Base-by-base conservation (phyloP, 30 jellyfish, hydroid and myxozoan species). In the Aurelia coerulea region DNA sequence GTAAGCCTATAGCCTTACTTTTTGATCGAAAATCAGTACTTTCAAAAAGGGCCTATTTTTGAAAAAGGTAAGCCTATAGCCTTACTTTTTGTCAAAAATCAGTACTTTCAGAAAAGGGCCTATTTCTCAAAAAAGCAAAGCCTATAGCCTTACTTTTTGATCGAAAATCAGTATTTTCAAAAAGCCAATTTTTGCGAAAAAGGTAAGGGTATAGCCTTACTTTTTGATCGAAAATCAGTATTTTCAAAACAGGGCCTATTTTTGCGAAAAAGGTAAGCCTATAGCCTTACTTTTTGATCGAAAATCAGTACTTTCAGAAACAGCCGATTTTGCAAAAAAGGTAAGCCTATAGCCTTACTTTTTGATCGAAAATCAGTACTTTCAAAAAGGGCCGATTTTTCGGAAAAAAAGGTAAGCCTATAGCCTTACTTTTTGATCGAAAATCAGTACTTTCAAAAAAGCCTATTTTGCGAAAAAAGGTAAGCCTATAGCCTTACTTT, bases 281-380 rank as follows among this genome's bases (percentile, higher is more conserved):
- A 58, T 58, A 58, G 68, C 68, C 68, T 59, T 59, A 59, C 68
- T 1, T 14, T 59, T 3, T 59, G 23, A 0, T 19, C 68, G 68
- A 59, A 59, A 59, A 0, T 19, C 6, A 11, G 32, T 16, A 14
- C 32, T 19, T 59, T 59, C 68, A 59, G 14, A 59, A 59, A 14
- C 32, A 19, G 68, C 32, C 32, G 9, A 59, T 59, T 59, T 59
- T 19, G 14, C 3, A 15, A 19, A 19, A 59, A 59, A 14, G 23
- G 68, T 59, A 59, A 59, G 68, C 32, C 68, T 59, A 59, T 59
- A 59, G 32, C 68, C 68, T 59, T 59, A 19, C 68, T 59, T 14
- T 59, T 59, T 59, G 68, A 0, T 19, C 32, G 68, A 1, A 59
- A 3, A 59, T 19, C 32, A 0, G 32, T 14, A 0, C 32, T 19